Evolutionary conservation across 2,113 vertebrate species (phyloP), one percentile per base, ranked within the genome.

Genomic region (Solenodon paradoxus): DNA sequence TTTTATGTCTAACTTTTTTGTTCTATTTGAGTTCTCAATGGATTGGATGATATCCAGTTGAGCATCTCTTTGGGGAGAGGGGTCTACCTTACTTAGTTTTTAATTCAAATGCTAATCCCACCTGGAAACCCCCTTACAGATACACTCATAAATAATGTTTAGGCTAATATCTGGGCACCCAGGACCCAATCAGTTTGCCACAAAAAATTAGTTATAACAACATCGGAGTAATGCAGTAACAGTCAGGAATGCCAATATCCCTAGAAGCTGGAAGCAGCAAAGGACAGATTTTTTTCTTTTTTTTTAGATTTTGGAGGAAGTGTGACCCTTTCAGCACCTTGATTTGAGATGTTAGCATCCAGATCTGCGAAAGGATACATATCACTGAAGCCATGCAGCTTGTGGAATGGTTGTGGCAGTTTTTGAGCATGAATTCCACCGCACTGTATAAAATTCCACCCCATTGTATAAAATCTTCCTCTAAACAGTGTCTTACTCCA

Each of bases 391-490:
- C 12, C 35, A 24, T 3, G 16, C 9, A 20, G 17, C 40, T 32
- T 86, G 38, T 59, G 66, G 30, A 16, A 77, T 26, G 35, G 32
- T 47, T 40, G 40, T 0, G 2, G 64, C 2, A 4, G 5, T 35
- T 38, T 35, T 53, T 20, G 35, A 38, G 49, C 69, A 22, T 1
- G 2, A 86, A 68, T 26, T 32, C 0, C 22, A 5, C 11, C 1
- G 10, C 5, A 7, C 2, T 59, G n/a, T 13, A 26, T 66, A 49
- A 63, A 61, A 22, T 47, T n/a, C 0, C 22, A 5, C 11, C 1
- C 13, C 5, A 7, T 3, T 59, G n/a, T 13, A 26, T 66, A 49
- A 63, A 61, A 22, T 47, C 42, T 10, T 89, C 35, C 10, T 24
- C 57, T 64, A 61, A 59, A 61, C 0, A 28, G 42, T 11, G 4